Percentiles rank a stretch among this genome's conserved stretches.
Evolutionary conservation across 2,113 vertebrate genomes (phyloP).

Genomic region (Psittacara wagleri): DNA sequence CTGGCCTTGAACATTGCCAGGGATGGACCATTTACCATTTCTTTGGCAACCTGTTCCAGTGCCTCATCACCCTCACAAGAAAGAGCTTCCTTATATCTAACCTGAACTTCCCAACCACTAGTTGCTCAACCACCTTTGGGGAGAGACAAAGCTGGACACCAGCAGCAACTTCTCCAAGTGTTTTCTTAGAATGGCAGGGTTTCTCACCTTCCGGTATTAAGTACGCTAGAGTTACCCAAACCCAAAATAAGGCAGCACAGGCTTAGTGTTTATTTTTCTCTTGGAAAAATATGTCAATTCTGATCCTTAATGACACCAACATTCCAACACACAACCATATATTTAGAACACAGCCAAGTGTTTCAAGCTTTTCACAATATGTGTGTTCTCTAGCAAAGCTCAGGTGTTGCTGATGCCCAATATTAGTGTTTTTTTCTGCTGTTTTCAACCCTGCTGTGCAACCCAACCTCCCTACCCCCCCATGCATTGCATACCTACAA

Average conservation of each 20-base stretch:
- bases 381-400: rapidly evolving
- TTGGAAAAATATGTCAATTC: rapidly evolving
- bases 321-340: rapidly evolving
- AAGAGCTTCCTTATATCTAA: background rate
- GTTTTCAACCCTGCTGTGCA: rapidly evolving
- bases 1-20: background rate
- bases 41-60: background rate
- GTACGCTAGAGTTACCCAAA: rapidly evolving
- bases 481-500: rapidly evolving
- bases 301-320: background rate
- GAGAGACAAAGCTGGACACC: background rate
- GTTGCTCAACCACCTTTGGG: rapidly evolving
- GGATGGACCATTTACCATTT: background rate
- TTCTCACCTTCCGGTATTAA: background rate
- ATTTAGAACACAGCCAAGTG: background rate
- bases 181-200: rapidly evolving
- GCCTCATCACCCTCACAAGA: background rate
- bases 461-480: background rate
- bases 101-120: background rate
- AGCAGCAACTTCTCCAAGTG: background rate
- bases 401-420: rapidly evolving
- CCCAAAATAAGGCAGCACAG: background rate
- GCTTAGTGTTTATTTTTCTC: background rate
- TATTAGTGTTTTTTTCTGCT: rapidly evolving
- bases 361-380: background rate